These are phyloP conservation scores for Euplagia quadripunctaria DNA, from an alignment of 2,888 invertebrate genomes.

Conservation along the genomic window DNA sequence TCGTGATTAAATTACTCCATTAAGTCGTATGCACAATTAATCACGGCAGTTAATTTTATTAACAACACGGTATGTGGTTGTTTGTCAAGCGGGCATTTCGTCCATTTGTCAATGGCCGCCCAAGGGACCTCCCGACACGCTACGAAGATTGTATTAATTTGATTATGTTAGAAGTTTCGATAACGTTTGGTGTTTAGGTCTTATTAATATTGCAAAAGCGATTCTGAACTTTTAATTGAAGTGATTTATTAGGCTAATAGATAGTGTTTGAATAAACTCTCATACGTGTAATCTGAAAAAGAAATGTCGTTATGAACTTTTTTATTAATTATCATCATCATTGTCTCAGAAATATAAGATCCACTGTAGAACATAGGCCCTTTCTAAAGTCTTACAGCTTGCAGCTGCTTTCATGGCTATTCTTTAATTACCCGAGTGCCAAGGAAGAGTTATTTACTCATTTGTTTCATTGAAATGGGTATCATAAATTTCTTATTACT, in stretches of 20 bases:
- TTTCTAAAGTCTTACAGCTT: too few relatives aligned
- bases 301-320: too few relatives aligned
- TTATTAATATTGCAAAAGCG: slow-evolving; percentile 4
- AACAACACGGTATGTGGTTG: slow-evolving; percentile 64
- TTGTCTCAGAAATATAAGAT: too few relatives aligned
- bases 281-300: too few relatives aligned
- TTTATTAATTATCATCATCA: too few relatives aligned
- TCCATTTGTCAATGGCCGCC: slow-evolving; percentile 68
- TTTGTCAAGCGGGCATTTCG: slow-evolving; percentile 61
- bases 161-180: slow-evolving; percentile 48
- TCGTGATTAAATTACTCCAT: slow-evolving; percentile 51
- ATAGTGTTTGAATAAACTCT: too few relatives aligned
- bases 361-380: too few relatives aligned
- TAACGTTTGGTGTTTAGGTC: slow-evolving; percentile 18
- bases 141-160: slow-evolving; percentile 53
- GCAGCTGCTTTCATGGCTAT: too few relatives aligned
- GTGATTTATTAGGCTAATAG: not conserved
- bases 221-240: not conserved
- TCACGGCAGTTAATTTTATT: slow-evolving; percentile 78
- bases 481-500: too few relatives aligned
- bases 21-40: slow-evolving; percentile 66
- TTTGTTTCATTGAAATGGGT: too few relatives aligned
- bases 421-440: too few relatives aligned
- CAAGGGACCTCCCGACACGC: slow-evolving; percentile 49
- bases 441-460: too few relatives aligned